A percentile compares a stretch with the other conserved stretches of the same genome.
phyloP scores from a whole-genome alignment of 1,140 invertebrate species.

The Zaprionus davidi region DNA sequence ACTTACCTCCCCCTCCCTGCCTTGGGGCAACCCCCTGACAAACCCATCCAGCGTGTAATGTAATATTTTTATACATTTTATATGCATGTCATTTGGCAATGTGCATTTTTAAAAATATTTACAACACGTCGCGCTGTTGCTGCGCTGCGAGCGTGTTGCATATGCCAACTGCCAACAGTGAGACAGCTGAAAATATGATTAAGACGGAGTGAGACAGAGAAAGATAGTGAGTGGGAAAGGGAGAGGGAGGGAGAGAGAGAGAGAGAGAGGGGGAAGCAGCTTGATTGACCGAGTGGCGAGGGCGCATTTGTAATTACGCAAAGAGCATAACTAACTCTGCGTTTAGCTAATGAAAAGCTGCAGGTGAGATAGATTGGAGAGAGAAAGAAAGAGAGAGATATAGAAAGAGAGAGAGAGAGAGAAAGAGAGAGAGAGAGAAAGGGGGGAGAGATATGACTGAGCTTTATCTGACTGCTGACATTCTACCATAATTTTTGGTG shows the following conservation, averaged over 20 bases:
- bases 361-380: too few relatives aligned
- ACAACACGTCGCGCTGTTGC: conserved; percentile 22
- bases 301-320: conserved; percentile 66
- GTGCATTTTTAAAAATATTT: conserved; percentile 66
- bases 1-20: not conserved
- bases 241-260: not conserved
- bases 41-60: conserved; percentile 45
- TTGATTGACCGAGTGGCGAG: conserved; percentile 1
- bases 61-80: conserved; percentile 78
- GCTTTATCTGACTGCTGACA: not conserved
- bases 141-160: conserved; percentile 1
- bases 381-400: not conserved
- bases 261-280: not conserved
- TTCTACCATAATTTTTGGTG: not conserved
- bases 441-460: not conserved
- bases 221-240: not conserved
- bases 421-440: not conserved
- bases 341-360: conserved; percentile 52
- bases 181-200: conserved; percentile 41
- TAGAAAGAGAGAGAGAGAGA: not conserved
- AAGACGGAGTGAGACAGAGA: conserved; percentile 9
- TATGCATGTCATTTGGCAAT: conserved; percentile 77
- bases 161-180: not conserved
- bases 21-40: not conserved
- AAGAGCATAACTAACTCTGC: conserved; percentile 72